Evolutionary conservation across 2,113 vertebrate genomes (phyloP), one percentile per base, ranked within the genome.

Genomic region (Apteryx mantelli): DNA sequence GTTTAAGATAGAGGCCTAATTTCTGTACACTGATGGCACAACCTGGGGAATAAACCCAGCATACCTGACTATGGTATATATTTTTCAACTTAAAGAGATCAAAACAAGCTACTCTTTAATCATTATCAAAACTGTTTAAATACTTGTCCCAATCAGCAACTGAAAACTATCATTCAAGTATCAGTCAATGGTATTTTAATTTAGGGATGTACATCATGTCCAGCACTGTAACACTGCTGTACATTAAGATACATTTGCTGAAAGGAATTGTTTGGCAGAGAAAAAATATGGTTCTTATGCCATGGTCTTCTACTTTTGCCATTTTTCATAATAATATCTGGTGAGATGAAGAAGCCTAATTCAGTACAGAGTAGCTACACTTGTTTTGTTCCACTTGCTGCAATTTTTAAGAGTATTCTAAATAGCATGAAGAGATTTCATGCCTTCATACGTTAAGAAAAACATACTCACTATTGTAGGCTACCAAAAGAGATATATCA

Each of bases 181-280:
- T 20, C 36, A 36, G 24, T 73, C n/a, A 58, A 58, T 44, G 42
- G 58, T 2, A 15, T 32, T 52, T 84, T 9, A 21, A 21, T 22
- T 40, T 50, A 16, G 64, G 81, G 71, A 7, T 48, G 2, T 1
- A 38, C 38, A 42, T 82, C 1, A 0, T 46, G 34, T 3, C 46
- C 75, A 64, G 53, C 68, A 30, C 3, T 13, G 53, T 4, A 36
- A 18, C 7, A 6, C 40, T 14, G 68, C 55, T 18, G 40, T 82
- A 22, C 0, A 0, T 19, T 7, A 25, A 55, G 66, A 38, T 28
- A 25, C 19, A 1, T 12, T 5, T 40, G 64, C 80, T 20, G 60
- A 64, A 36, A 8, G 56, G 36, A 38, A n/a, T 2, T 3, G 26
- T 14, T 53, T 71, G 63, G 40, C 48, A 53, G 1, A 44, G 32